A percentile compares a stretch with the other conserved stretches of the same genome.
These are phyloP conservation scores for Acleris sparsana DNA, from an alignment of 2,888 invertebrate genomes.

Conservation along the genomic window DNA sequence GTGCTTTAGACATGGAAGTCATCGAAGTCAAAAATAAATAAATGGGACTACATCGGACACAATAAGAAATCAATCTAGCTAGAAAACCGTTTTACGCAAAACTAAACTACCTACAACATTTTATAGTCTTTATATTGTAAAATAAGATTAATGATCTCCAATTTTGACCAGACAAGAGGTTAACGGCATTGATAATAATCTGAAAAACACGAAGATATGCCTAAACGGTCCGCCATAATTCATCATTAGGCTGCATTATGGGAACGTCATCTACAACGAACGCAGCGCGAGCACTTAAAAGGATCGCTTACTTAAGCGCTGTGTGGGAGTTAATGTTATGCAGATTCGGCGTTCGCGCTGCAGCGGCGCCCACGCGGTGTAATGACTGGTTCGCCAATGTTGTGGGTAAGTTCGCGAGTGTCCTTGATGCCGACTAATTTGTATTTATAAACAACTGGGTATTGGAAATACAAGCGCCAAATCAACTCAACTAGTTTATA, in stretches of 20 bases:
- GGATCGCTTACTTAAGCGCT: constrained; percentile 16
- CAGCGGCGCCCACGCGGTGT: constrained; percentile 23
- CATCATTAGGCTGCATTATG: constrained; percentile 11
- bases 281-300: constrained; percentile 20
- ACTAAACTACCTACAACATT: too few relatives aligned
- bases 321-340: constrained; percentile 13
- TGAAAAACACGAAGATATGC: background rate
- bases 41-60: too few relatives aligned
- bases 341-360: constrained; percentile 23
- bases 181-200: background rate
- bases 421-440: too few relatives aligned
- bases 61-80: too few relatives aligned
- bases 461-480: too few relatives aligned
- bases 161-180: background rate
- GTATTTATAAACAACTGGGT: too few relatives aligned
- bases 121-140: too few relatives aligned
- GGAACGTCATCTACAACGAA: background rate
- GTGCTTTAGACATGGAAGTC: too few relatives aligned
- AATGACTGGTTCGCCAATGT: constrained; percentile 18
- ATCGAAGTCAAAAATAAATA: too few relatives aligned
- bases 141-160: too few relatives aligned
- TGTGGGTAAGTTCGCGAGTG: background rate
- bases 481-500: too few relatives aligned
- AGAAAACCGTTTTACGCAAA: too few relatives aligned
- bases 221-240: constrained; percentile 4